phyloP scores from a whole-genome alignment of 2,888 invertebrate genomes.

The Heliconius cydno region DNA sequence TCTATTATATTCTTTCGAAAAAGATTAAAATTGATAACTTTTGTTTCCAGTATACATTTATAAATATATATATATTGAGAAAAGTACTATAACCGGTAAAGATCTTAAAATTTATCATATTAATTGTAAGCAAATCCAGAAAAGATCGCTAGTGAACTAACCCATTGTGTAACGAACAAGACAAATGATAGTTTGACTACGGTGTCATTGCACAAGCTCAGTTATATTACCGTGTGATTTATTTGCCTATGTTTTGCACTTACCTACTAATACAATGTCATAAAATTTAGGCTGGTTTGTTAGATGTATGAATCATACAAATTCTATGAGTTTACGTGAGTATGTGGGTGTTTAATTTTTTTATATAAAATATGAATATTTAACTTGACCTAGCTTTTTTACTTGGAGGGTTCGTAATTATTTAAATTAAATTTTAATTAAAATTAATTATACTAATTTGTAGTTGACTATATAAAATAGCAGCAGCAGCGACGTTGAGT shows the following conservation, averaged over 20 bases:
- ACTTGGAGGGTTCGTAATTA: background rate
- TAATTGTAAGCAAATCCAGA: background rate
- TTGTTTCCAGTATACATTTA: no score
- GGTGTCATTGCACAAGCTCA: constrained; percentile 32
- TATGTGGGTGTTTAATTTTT: background rate
- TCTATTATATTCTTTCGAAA: no score
- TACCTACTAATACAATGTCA: constrained; percentile 3
- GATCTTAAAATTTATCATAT: background rate
- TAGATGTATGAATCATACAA: constrained; percentile 13
- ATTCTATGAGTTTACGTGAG: background rate
- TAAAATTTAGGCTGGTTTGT: constrained; percentile 18
- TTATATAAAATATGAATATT: background rate
- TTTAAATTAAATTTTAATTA: no score
- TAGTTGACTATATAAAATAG: no score
- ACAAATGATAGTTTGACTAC: constrained; percentile 36
- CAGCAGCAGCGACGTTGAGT: no score
- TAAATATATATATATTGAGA: no score
- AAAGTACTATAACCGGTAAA: background rate
- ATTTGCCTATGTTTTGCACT: constrained; percentile 4
- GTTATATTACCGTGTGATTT: constrained; percentile 28
- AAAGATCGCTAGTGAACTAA: background rate
- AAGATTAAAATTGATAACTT: no score
- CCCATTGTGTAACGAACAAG: constrained; percentile 27
- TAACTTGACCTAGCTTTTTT: background rate
- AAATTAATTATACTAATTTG: no score